A percentile compares a stretch with the other conserved stretches of the same genome.
phyloP scores from a whole-genome alignment of 2,797 vertebrate genomes.

The Moxostoma hubbsi region DNA sequence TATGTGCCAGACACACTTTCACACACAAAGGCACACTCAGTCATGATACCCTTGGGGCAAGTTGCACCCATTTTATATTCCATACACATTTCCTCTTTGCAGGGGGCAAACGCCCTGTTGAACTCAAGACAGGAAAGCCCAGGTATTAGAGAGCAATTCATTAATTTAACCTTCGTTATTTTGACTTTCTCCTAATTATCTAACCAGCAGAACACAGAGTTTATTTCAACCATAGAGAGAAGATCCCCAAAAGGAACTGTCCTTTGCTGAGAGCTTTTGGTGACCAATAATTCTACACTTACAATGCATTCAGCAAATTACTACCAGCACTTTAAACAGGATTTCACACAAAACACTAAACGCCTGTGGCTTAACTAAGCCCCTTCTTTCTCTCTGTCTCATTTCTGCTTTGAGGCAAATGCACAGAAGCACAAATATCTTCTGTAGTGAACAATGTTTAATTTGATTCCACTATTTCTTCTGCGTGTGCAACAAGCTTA shows the following conservation, averaged over 20 bases:
- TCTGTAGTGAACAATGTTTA: conserved; percentile 25
- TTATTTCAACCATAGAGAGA: neutral
- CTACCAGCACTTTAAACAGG: conserved; percentile 18
- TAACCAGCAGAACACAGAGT: neutral
- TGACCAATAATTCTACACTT: neutral
- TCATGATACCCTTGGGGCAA: conserved; percentile 16
- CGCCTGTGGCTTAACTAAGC: conserved; percentile 26
- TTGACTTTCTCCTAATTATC: neutral
- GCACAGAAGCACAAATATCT: neutral
- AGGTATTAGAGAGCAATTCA: neutral
- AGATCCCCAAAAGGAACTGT: neutral
- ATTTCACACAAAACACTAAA: conserved; percentile 45
- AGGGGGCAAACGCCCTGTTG: conserved; percentile 14
- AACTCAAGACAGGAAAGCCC: conserved; percentile 11
- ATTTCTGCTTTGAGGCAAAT: conserved; percentile 2
- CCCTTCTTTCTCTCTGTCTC: neutral
- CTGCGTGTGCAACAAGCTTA: neutral
- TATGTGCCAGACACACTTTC: neutral
- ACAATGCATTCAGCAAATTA: neutral
- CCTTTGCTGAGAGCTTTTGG: neutral
- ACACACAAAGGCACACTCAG: conserved; percentile 21
- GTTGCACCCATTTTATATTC: conserved; percentile 33
- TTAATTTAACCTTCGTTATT: neutral
- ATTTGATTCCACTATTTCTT: conserved; percentile 19
- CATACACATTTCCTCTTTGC: conserved; percentile 18